Base-by-base conservation (phyloP, 2,797 vertebrate genomes). In the Aythya fuligula region DNA sequence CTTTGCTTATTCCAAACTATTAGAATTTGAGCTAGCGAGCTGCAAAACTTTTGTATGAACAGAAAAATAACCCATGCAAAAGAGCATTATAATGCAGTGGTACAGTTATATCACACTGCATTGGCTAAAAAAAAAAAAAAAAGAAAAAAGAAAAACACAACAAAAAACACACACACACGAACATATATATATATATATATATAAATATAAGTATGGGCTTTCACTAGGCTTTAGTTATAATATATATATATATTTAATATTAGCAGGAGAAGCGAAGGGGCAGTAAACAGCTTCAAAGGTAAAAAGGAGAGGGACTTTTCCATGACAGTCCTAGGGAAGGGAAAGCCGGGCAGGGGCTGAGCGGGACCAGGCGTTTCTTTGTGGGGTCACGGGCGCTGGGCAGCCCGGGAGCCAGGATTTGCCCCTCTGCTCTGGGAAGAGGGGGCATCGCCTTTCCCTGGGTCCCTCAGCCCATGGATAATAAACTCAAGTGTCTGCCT, bases 401-500 rank as follows among this genome's bases (percentile, higher is more conserved):
- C 79, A 41, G 25, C 19, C 67, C 41, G 1, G 60, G 72, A 65
- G 61, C 57, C 38, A 60, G 57, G 41, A 45, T 81, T 3, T 60
- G 47, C 32, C 60, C 74, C 72, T 77, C 41, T 87, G 56, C 38
- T 36, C 20, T 39, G 38, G 27, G 8, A 7, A 58, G 13, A 57
- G n/a, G 51, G 56, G n/a, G 11, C 62, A 72, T 89, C 34, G 21
- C 79, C 75, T 72, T 93, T 88, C 76, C 53, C 18, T 4, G 30
- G 57, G 36, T 89, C 28, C 41, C 65, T 39, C 89, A 94, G 77
- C 73, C 86, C 84, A 34, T 3, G 83, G 87, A 95, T 97, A 96
- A 97, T 95, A 93, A 96, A 96, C 95, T 97, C 93, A 47, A 96
- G 94, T 92, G 80, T 87, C 90, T 66, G 43, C 65, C 94, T 41